Evolutionary conservation across 2,113 vertebrate genomes (phyloP).

Genomic region (Catharus fuscescens): DNA sequence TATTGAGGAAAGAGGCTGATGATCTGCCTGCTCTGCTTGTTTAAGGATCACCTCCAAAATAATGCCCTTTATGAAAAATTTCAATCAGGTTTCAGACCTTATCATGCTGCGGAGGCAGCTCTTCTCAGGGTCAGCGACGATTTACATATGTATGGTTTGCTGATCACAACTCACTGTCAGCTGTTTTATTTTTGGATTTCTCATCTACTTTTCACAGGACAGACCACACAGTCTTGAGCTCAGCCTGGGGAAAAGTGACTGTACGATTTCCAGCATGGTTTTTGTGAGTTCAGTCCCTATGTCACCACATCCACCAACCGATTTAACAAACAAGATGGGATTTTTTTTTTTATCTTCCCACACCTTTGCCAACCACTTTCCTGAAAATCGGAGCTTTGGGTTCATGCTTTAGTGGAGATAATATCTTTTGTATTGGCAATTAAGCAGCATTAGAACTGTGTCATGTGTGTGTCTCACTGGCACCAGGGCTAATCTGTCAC

Average conservation of each 20-base stretch:
- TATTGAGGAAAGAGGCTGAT: neutral
- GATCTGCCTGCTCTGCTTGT: constrained; percentile 34
- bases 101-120: constrained; percentile 52
- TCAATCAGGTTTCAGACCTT: constrained; percentile 63
- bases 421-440: constrained; percentile 8
- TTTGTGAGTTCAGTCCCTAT: neutral
- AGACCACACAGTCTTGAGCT: constrained; percentile 56
- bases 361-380: constrained; percentile 27
- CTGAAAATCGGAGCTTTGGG: constrained; percentile 10
- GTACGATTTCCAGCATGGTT: neutral
- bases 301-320: constrained; percentile 30
- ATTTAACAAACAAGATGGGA: constrained; percentile 28
- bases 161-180: constrained; percentile 47
- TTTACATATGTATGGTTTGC: constrained; percentile 59
- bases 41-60: constrained; percentile 53
- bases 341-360: neutral
- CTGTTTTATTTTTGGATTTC: constrained; percentile 68
- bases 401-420: neutral
- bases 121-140: constrained; percentile 46
- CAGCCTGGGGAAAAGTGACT: neutral
- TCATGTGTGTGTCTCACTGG: neutral
- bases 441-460: neutral
- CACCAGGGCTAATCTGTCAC: neutral
- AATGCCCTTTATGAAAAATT: constrained; percentile 59
- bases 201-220: constrained; percentile 63